Conservation (phyloP, 2,888 invertebrate species). For the Pristionchus exspectatus region DNA sequence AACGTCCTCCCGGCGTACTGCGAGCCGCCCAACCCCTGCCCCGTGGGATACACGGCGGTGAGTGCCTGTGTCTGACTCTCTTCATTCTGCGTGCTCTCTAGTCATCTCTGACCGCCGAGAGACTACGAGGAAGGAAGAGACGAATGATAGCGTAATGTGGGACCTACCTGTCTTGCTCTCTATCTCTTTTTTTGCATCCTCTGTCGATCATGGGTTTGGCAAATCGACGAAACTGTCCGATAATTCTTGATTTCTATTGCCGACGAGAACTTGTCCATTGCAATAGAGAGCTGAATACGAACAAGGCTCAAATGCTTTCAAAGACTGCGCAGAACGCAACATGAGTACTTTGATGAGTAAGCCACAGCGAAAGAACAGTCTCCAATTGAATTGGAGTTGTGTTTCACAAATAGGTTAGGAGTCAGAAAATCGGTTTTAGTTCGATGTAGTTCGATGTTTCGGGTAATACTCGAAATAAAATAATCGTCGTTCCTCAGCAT, state of each 20-base stretch:
- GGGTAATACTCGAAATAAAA: no score
- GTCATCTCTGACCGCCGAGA: no score
- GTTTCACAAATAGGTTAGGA: neutral
- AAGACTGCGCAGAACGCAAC: neutral
- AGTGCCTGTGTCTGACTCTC: neutral
- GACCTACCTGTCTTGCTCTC: no score
- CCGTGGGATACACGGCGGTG: conserved; percentile 90
- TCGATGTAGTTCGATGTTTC: no score
- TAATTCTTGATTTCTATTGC: neutral
- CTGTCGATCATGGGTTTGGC: no score
- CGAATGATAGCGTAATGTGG: no score
- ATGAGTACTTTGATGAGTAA: neutral
- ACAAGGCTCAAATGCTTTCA: neutral
- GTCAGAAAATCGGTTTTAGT: no score
- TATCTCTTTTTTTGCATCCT: neutral
- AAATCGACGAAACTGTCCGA: no score
- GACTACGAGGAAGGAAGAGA: neutral
- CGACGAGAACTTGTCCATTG: neutral
- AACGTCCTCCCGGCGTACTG: conserved; percentile 96
- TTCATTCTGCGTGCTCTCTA: neutral
- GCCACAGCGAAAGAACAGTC: neutral
- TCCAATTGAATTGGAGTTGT: neutral
- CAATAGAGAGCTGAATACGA: no score
- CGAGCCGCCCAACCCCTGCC: conserved; percentile 99
- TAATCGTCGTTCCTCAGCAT: no score